phyloP scores from a whole-genome alignment of 2,888 invertebrate species.

The Leucoma salicis region DNA sequence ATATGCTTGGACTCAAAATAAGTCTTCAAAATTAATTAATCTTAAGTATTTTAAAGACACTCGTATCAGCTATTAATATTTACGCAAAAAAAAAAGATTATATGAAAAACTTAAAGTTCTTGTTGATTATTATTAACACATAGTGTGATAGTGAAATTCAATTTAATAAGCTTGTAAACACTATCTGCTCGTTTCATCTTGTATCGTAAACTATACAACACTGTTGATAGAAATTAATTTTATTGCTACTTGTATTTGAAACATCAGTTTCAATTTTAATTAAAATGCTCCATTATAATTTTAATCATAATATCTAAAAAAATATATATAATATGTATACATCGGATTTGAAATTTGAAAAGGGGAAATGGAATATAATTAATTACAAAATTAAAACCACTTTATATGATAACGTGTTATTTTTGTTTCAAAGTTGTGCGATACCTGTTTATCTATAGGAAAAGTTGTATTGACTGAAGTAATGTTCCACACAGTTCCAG shows the following conservation, averaged over 20 bases:
- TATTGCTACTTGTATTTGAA: conserved; percentile 22
- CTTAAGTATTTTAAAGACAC: too few relatives aligned
- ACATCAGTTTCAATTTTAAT: conserved; percentile 16
- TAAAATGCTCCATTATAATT: conserved; percentile 14
- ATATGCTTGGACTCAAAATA: too few relatives aligned
- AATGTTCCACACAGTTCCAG: too few relatives aligned
- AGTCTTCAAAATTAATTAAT: too few relatives aligned
- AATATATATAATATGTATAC: background rate
- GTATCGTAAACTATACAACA: conserved; percentile 4
- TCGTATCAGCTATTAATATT: too few relatives aligned
- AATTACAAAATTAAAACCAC: background rate
- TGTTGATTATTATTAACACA: too few relatives aligned
- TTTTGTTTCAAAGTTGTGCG: too few relatives aligned
- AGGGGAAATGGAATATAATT: background rate
- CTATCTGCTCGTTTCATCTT: background rate
- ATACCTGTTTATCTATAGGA: too few relatives aligned
- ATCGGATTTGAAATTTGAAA: background rate
- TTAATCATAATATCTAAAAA: background rate
- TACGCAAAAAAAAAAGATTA: too few relatives aligned
- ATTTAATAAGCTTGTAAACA: conserved; percentile 6
- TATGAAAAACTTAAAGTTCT: too few relatives aligned
- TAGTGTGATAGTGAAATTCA: background rate
- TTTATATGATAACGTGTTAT: too few relatives aligned
- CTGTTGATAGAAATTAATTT: conserved; percentile 15
- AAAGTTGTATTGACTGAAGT: too few relatives aligned